Evolutionary conservation across 2,113 vertebrate genomes (phyloP), one percentile per base, ranked within the genome.

Genomic region (Anser brachyrhynchus): DNA sequence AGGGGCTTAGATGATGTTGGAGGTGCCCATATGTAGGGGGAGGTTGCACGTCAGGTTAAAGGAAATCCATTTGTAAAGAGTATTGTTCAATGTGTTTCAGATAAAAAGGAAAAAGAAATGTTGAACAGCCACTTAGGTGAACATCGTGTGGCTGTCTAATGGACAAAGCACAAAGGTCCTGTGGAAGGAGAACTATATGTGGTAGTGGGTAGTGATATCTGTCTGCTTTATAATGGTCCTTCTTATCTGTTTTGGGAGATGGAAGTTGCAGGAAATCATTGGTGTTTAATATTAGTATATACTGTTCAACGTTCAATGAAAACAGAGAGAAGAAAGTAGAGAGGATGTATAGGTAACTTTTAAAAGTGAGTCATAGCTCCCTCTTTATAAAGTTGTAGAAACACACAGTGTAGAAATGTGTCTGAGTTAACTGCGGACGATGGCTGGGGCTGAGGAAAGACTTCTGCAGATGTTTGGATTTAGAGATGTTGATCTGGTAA

Each of bases 231-330:
- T 76, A 31, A 16, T 18, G 6, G 10, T 10, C 22, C 12, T 66
- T 66, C 33, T 35, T 2, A 41, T 37, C 49, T 44, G 54, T 8
- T 93, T 80, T 54, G 13, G 69, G 59, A 23, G 59, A 33, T 55
- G 43, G 6, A 59, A 52, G 43, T 4, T 57, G 57, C 3, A 52
- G 59, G n/a, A 81, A 89, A 57, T 33, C 21, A 1, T 54, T 58
- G 17, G 35, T 14, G 18, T 58, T 70, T 86, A n/a, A 21, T 87
- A 25, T 15, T 0, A 0, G 6, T 13, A 11, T 43, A 10, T 16
- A 6, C 12, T 54, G 31, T 6, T 58, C 37, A 18, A 2, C 20
- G 8, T 2, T 81, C 44, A 33, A 9, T 64, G 31, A 72, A 41
- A 43, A 41, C 37, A 55, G 46, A 70, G 4, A 82, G 39, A 67